Conservation (phyloP, 2,797 vertebrate genomes). For the Scomberomorus guttatus region DNA sequence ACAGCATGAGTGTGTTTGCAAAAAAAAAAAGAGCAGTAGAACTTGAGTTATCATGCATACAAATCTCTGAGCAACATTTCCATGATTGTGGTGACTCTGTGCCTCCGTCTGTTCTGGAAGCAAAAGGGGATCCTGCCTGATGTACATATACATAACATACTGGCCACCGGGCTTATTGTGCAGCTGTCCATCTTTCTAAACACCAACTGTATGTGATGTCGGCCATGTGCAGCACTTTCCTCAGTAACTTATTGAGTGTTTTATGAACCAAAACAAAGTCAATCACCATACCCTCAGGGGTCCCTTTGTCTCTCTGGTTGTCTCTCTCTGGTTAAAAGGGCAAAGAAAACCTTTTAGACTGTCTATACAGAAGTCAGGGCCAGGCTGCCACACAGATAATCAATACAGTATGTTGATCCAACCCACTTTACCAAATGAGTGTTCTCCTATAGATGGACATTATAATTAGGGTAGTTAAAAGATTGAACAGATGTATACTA, state of each 20-base stretch:
- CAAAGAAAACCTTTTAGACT: slow-evolving; percentile 54
- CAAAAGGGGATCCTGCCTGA: background rate
- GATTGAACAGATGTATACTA: slow-evolving; percentile 13
- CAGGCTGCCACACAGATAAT: slow-evolving; percentile 53
- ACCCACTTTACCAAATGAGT: slow-evolving; percentile 71
- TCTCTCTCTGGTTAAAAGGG: slow-evolving; percentile 63
- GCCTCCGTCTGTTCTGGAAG: background rate
- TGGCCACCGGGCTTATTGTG: background rate
- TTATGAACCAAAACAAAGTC: slow-evolving; percentile 63
- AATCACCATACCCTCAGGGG: slow-evolving; percentile 44
- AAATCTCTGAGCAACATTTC: background rate
- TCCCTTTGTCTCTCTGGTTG: slow-evolving; percentile 44
- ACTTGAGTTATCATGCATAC: background rate
- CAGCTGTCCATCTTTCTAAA: background rate
- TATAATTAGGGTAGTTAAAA: slow-evolving; percentile 57
- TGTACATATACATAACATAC: background rate
- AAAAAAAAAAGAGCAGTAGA: too few relatives aligned
- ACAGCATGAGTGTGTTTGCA: too few relatives aligned
- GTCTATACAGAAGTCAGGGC: slow-evolving; percentile 34
- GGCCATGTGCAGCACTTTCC: slow-evolving; percentile 10
- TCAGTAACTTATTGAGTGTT: slow-evolving; percentile 41
- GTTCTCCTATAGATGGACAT: slow-evolving; percentile 43
- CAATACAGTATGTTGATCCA: slow-evolving; percentile 66
- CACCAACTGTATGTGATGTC: slow-evolving; percentile 4
- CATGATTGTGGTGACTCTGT: background rate